Conservation (phyloP, 2,113 vertebrate species). For the Oryzias celebensis region DNA sequence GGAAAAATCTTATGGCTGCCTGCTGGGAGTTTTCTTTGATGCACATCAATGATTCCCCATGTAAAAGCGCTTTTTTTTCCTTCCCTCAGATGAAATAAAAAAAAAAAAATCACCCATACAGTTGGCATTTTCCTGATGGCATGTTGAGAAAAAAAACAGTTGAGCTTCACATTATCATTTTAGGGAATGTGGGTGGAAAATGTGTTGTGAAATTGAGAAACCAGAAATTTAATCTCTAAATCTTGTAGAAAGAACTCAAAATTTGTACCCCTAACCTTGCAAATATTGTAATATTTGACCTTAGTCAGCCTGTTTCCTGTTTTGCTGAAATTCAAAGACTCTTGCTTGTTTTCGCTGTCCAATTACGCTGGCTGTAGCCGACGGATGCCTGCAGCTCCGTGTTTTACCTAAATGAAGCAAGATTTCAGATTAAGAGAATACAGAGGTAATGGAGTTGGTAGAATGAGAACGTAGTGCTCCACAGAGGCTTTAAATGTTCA, state of each 20-base stretch:
- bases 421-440: conserved; percentile 49
- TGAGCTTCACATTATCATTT: too few species aligned
- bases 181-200: too few species aligned
- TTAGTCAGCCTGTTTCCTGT: background rate
- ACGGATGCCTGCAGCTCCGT: conserved; percentile 15
- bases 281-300: background rate
- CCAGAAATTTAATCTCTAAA: background rate
- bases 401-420: conserved; percentile 38
- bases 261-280: background rate
- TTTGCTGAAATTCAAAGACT: conserved; percentile 10
- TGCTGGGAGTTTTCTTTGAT: background rate
- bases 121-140: too few species aligned
- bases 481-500: conserved; percentile 41
- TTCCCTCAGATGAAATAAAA: background rate
- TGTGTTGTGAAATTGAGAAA: background rate
- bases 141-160: too few species aligned
- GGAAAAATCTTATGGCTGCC: background rate
- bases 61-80: too few species aligned
- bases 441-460: conserved; percentile 27
- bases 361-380: conserved; percentile 12
- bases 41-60: background rate
- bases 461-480: conserved; percentile 27
- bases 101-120: background rate
- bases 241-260: background rate
- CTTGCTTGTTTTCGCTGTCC: background rate